Evolutionary conservation across 2,797 vertebrate genomes (phyloP).

Genomic region (Limnodromus scolopaceus): DNA sequence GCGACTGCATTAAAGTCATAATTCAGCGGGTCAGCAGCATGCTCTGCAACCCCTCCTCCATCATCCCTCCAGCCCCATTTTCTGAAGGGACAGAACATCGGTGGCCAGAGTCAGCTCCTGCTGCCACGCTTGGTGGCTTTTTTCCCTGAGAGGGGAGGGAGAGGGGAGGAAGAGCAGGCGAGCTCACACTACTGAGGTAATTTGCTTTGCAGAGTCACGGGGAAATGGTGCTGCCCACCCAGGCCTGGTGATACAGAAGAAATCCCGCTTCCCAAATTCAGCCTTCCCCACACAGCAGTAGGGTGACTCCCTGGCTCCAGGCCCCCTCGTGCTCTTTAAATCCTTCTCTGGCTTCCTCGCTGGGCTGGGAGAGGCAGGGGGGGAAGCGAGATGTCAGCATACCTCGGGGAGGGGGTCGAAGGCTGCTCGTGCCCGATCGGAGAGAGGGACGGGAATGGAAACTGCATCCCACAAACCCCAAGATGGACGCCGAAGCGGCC

Average conservation of each 20-base stretch:
- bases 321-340: background rate
- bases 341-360: background rate
- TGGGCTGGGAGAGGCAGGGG: background rate
- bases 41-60: slow-evolving; percentile 46
- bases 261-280: background rate
- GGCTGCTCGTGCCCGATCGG: background rate
- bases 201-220: background rate
- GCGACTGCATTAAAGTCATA: slow-evolving; percentile 64
- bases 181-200: background rate
- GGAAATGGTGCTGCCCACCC: background rate
- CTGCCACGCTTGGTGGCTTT: background rate
- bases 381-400: background rate
- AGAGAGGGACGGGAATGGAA: background rate
- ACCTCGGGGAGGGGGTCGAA: background rate
- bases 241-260: background rate
- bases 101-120: slow-evolving; percentile 11
- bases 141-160: background rate
- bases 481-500: background rate
- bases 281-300: background rate
- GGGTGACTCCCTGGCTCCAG: background rate
- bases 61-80: slow-evolving; percentile 29
- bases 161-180: background rate
- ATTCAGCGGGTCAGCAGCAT: slow-evolving; percentile 62
- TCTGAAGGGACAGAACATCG: background rate
- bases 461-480: background rate